phyloP scores from a whole-genome alignment of 2,888 invertebrate species.

The Rhamphomyia laevipes region DNA sequence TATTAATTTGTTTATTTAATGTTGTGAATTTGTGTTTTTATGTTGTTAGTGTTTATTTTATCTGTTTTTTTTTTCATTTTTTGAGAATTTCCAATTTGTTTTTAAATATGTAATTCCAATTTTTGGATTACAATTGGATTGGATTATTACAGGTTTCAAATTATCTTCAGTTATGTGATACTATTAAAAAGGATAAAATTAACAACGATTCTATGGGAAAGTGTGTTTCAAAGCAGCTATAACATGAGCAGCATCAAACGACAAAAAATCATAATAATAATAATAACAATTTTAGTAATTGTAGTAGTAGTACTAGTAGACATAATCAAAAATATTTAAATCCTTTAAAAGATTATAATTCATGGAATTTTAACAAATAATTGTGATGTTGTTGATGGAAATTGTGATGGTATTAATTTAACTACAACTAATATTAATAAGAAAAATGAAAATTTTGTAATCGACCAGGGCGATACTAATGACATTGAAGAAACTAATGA shows the following conservation, averaged over 20 bases:
- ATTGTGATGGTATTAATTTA: neutral
- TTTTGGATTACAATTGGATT: no score
- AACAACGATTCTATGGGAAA: slow-evolving; percentile 32
- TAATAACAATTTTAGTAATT: slow-evolving; percentile 11
- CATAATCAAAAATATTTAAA: neutral
- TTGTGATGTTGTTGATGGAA: neutral
- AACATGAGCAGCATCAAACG: slow-evolving; percentile 31
- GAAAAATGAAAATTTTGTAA: neutral
- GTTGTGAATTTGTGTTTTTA: no score
- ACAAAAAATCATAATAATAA: slow-evolving; percentile 23
- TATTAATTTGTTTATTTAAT: no score
- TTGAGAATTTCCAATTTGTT: no score
- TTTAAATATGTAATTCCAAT: no score
- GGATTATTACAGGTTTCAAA: no score
- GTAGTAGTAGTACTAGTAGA: neutral
- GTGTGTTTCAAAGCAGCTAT: slow-evolving; percentile 35
- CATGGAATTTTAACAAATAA: slow-evolving; percentile 6
- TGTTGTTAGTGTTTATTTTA: no score
- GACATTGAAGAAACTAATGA: neutral
- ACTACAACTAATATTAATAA: neutral
- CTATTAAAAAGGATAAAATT: neutral
- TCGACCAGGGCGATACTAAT: neutral
- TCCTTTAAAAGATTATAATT: slow-evolving; percentile 10
- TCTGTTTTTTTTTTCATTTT: no score
- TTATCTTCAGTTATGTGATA: no score